Base-by-base conservation (phyloP, 2,113 vertebrate species). In the Ageneiosus marmoratus region DNA sequence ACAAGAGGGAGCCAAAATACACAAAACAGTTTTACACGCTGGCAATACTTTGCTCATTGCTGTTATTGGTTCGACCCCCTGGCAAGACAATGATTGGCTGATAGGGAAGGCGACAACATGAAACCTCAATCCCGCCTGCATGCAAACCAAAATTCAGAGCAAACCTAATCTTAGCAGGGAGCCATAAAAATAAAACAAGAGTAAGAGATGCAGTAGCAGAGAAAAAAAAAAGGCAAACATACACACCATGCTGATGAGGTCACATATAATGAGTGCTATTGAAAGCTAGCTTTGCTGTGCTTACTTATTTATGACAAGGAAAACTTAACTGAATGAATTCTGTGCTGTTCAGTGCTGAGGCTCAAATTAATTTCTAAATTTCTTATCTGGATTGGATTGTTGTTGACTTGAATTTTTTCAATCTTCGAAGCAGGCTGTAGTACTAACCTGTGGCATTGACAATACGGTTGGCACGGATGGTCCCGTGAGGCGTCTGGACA, bases 381-480 rank as follows among this genome's bases (percentile, higher is more conserved):
- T n/a, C n/a, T 22, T 41, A 12, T 5, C 7, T 27, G 10, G 10
- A 24, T 44, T 44, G 20, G 18, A 70, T 41, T 2, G 44, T 27
- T 22, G 22, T 7, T 27, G 22, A 41, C 5, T 48, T 27, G 69
- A 15, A 15, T n/a, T 72, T 13, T 12, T 70, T 37, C 11, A 13
- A 51, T 12, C 22, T 16, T 48, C 5, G 41, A 48, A 72, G 24
- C 44, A 48, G 12, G 46, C 7, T 41, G 62, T 32, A 56, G 65
- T 18, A 27, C 80, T 86, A 88, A 99, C 98, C 98, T 93, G 98
- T 91, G 60, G 96, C 83, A 77, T 99, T 99, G 83, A 99, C 96
- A 65, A 99, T 89, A 84, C 96, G 94, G n/a, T 96, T 96, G 22
- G 98, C 95, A 7, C 77, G 91, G 84, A 99, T 91, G 56, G 90